Evolutionary conservation across 2,888 invertebrate species (phyloP).

Genomic region (Enchytraeus crypticus): DNA sequence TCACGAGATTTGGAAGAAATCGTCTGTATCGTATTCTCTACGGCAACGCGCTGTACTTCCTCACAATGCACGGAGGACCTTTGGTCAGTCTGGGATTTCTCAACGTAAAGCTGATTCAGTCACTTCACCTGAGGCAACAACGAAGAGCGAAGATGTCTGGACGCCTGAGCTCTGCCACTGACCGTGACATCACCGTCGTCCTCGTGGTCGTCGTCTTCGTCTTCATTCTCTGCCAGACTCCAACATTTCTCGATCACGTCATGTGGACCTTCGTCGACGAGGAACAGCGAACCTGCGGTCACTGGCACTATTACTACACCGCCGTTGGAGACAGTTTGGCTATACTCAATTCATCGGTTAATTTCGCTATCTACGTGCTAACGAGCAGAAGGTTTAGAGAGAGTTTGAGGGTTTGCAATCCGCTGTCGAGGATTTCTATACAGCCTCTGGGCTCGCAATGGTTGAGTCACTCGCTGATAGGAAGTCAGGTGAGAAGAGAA

Average conservation of each 20-base stretch:
- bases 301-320: slow-evolving; percentile 31
- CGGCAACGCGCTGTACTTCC: slow-evolving; percentile 27
- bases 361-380: slow-evolving; percentile 28
- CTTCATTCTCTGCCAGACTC: slow-evolving; percentile 30
- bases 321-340: slow-evolving; percentile 27
- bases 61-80: slow-evolving; percentile 29
- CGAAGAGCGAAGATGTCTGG: slow-evolving; percentile 5
- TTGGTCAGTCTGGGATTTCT: slow-evolving; percentile 25
- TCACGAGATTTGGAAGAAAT: slow-evolving; percentile 27
- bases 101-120: slow-evolving; percentile 25
- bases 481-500: too few relatives aligned
- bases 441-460: too few relatives aligned
- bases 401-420: slow-evolving; percentile 9
- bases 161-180: slow-evolving; percentile 12
- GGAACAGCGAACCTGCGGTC: slow-evolving; percentile 18
- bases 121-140: slow-evolving; percentile 20
- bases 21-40: slow-evolving; percentile 26
- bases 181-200: slow-evolving; percentile 26
- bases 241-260: slow-evolving; percentile 28
- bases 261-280: slow-evolving; percentile 28
- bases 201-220: slow-evolving; percentile 28
- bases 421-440: too few relatives aligned
- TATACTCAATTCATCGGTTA: slow-evolving; percentile 28
- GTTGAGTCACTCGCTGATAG: too few relatives aligned
- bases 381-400: slow-evolving; percentile 26